Base-by-base conservation (phyloP, 2,888 invertebrate species). In the Onchidella celtica region DNA sequence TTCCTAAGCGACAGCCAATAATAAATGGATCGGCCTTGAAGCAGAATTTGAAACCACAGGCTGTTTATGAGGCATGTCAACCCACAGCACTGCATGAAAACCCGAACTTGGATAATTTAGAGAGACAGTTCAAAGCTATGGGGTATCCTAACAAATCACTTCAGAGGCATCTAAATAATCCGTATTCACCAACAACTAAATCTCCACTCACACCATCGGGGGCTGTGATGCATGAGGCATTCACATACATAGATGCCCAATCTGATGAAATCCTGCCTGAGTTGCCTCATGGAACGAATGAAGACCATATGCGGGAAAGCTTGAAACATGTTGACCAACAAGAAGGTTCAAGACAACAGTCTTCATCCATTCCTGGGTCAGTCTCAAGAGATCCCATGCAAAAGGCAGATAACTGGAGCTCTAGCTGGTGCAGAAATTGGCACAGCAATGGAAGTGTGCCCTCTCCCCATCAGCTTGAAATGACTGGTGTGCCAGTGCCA, bases 241-340 rank as follows among this genome's bases (percentile, higher is more conserved):
- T 65, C 9, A 27, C 29, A 3, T 74, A 63, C 21, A 73, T 78
- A 3, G 78, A 69, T 55, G 47, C 38, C 1, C 27, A n/a, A 36
- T 9, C 24, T 11, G 40, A 59, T 21, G 79, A 79, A 57, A 61
- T 40, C 47, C 27, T 38, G 11, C 79, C 70, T 0, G 63, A 79
- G 24, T 40, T 79, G 24, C 72, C 70, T 9, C 70, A 79, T 17
- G 79, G 70, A 21, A 79, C 79, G 34, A 47, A 24, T 40, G 79
- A 79, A 17, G 79, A 79, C 32, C 79, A 79, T 27, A 70, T 79
- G 34, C 21, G 29, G n/a, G 79, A 79, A 27, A 79, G 79, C 47
- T 47, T 79, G 32, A 70, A 72, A 32, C 34, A 40, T 11, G 27
- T 79, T 32, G 9, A 61, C 4, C n/a, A 27, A 27, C n/a, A 77